Base-by-base conservation (phyloP, 37 sponge, comb jelly and placozoan species). In the Oopsacas minuta region DNA sequence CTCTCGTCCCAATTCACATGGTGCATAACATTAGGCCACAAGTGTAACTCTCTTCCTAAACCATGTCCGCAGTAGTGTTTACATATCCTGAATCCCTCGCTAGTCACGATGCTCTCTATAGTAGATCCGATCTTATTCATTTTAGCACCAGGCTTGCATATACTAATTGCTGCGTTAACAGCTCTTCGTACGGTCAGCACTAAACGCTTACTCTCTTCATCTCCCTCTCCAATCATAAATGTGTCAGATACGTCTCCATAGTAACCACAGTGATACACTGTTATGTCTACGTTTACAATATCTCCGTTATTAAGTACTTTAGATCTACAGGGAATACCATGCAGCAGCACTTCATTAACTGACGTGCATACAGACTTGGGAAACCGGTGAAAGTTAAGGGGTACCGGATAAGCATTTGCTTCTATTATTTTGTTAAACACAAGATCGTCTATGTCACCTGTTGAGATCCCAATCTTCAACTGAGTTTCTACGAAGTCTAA, bases 331-430 rank as follows among this genome's bases (percentile, higher is more conserved):
- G 88, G 88, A 0, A 88, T 85, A 22, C 88, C 88, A 37, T 88
- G 88, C 81, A 85, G 69, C 82, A 85, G 37, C 1, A 88, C 88
- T 34, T 88, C 85, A 37, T 88, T 88, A 5, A 88, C 88, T 17
- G 88, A 88, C 20, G 88, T 88, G 52, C 88, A 88, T 37, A 88
- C 52, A 8, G 88, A 88, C 38, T 88, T 88, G 36, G 88, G 88
- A 82, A 82, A 88, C 7, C 83, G 83, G 8, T 82, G 52, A 83
- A 85, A 88, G 88, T 88, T 88, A 83, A 88, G 88, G 12, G 88
- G 88, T 0, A 85, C 82, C 1, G 88, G 88, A 37, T 88, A 88
- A 3, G 88, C 85, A 23, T 82, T 85, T 0, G 38, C 39, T 36
- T 35, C 30, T 36, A 88, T 75, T 17, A 88, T 88, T 37, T 25